A percentile compares a stretch with the other conserved stretches of the same genome.
These are phyloP conservation scores for Odontomachus brunneus DNA, from an alignment of 1,140 invertebrate genomes.

Conservation along the genomic window DNA sequence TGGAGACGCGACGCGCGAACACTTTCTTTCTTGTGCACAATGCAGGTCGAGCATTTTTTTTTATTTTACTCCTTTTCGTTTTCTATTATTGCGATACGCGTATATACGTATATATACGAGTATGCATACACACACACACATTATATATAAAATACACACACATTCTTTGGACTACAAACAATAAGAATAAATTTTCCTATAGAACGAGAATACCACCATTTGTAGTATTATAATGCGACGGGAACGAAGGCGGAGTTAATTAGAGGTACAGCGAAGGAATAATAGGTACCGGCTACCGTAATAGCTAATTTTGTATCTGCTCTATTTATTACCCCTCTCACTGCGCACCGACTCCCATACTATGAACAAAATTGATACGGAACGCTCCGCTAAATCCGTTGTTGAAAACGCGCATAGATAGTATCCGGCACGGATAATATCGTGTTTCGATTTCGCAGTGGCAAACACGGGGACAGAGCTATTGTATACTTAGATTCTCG, in stretches of 20 bases:
- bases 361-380: constrained; percentile 41
- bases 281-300: constrained; percentile 78
- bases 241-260: constrained; percentile 53
- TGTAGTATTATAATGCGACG: constrained; percentile 63
- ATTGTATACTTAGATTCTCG: constrained; percentile 15
- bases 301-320: constrained; percentile 82
- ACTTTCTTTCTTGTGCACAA: constrained; percentile 52
- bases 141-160: constrained; percentile 34
- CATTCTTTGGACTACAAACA: constrained; percentile 60
- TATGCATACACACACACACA: neutral
- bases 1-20: constrained; percentile 25
- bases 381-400: constrained; percentile 3
- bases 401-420: constrained; percentile 21
- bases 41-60: constrained; percentile 75
- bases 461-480: neutral
- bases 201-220: constrained; percentile 50
- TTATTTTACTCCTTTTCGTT: constrained; percentile 66
- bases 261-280: constrained; percentile 67
- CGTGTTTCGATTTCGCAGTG: constrained; percentile 16
- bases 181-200: constrained; percentile 70
- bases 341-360: constrained; percentile 62
- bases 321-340: constrained; percentile 80
- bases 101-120: neutral
- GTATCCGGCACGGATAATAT: constrained; percentile 10
- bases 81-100: constrained; percentile 50